These are phyloP conservation scores for Hybognathus amarus DNA, from an alignment of 2,797 vertebrate genomes.

Conservation along the genomic window DNA sequence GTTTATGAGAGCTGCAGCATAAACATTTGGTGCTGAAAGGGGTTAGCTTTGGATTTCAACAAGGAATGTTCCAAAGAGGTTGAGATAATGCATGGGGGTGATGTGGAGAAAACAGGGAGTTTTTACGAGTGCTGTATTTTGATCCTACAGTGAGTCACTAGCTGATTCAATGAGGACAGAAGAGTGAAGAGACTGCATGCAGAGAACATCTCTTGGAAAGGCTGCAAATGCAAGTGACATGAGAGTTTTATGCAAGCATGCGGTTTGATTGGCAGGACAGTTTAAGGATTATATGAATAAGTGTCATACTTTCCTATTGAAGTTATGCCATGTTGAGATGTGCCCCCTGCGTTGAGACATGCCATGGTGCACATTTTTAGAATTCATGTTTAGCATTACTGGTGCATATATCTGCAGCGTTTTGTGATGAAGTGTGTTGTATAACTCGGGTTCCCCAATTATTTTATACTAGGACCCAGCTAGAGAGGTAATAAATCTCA, in stretches of 20 bases:
- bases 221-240: conserved; percentile 30
- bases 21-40: conserved; percentile 1
- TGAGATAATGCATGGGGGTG: background rate
- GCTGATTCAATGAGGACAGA: conserved; percentile 24
- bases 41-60: conserved; percentile 2
- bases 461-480: background rate
- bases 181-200: conserved; percentile 17
- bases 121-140: background rate
- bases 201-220: conserved; percentile 35
- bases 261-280: conserved; percentile 34
- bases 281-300: conserved; percentile 43
- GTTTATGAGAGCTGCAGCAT: conserved; percentile 12
- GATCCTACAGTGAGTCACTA: conserved; percentile 27
- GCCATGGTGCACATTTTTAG: conserved; percentile 24
- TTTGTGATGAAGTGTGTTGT: conserved; percentile 5
- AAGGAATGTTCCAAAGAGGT: conserved; percentile 5
- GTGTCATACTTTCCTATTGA: conserved; percentile 39
- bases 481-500: background rate
- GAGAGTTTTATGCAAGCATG: conserved; percentile 10
- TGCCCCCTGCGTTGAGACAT: conserved; percentile 20
- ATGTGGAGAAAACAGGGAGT: background rate
- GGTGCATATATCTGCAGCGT: conserved; percentile 22
- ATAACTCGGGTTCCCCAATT: conserved; percentile 4
- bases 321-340: conserved; percentile 31
- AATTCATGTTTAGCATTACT: conserved; percentile 27